These are phyloP conservation scores for Alfaro cultratus DNA, from an alignment of 2,797 vertebrate species.

Conservation along the genomic window DNA sequence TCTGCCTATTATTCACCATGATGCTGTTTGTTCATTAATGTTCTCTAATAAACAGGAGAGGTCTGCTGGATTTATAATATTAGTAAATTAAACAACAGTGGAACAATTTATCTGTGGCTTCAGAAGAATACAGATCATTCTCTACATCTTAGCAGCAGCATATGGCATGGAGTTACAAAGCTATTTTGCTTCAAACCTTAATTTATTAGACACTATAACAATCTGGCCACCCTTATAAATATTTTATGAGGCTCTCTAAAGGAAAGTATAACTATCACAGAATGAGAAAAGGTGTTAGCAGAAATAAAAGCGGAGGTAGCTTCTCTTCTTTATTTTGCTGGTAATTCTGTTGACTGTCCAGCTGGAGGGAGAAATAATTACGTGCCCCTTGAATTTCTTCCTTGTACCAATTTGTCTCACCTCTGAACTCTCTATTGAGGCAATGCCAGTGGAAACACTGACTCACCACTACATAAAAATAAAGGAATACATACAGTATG, in stretches of 20 bases:
- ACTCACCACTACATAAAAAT: constrained; percentile 12
- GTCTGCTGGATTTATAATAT: not conserved
- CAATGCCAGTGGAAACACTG: constrained; percentile 10
- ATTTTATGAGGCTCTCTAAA: constrained; percentile 46
- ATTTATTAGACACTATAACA: constrained; percentile 54
- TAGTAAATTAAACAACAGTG: not conserved
- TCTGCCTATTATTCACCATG: not conserved
- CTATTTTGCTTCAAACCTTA: constrained; percentile 43
- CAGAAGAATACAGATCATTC: constrained; percentile 2
- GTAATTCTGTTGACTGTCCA: constrained; percentile 22
- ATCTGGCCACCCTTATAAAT: constrained; percentile 40
- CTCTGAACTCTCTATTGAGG: constrained; percentile 37
- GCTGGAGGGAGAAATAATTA: constrained; percentile 41
- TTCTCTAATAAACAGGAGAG: not conserved
- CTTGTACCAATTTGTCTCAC: constrained; percentile 36
- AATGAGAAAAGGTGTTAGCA: constrained; percentile 57
- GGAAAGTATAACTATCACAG: constrained; percentile 48
- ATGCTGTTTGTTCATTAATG: not conserved
- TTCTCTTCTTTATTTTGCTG: constrained; percentile 38
- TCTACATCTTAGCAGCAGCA: constrained; percentile 35
- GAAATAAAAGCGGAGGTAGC: constrained; percentile 54
- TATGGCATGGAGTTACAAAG: constrained; percentile 25
- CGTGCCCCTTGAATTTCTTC: constrained; percentile 25
- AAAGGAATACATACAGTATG: constrained; percentile 9
- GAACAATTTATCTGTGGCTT: not conserved